Evolutionary conservation across 2,888 invertebrate species (phyloP).

Genomic region (Cerceris ruficornis): DNA sequence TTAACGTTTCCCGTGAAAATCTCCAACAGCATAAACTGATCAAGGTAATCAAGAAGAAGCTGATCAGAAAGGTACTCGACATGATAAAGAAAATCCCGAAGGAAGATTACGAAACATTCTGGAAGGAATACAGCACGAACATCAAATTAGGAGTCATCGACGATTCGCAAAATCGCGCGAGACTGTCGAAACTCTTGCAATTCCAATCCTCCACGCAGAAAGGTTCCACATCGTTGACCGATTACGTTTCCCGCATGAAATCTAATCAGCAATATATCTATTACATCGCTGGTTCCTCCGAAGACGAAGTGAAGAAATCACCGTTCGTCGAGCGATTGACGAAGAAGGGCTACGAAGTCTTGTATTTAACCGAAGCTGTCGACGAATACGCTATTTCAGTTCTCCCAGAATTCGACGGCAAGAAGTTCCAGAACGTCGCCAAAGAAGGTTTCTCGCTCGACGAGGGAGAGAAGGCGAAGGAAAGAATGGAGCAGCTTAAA

Average conservation of each 20-base stretch:
- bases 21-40: conserved; percentile 99
- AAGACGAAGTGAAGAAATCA: conserved; percentile 93
- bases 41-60: conserved; percentile 99
- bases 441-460: conserved; percentile 97
- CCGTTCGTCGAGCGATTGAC: conserved; percentile 98
- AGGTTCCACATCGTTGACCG: conserved; percentile 88
- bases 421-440: conserved; percentile 99
- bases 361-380: conserved; percentile 97
- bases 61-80: conserved; percentile 97
- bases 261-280: conserved; percentile 96
- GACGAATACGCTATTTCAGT: conserved; percentile 99
- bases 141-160: conserved; percentile 98
- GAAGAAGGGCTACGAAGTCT: conserved; percentile 96
- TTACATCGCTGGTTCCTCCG: conserved; percentile 96
- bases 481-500: conserved; percentile 89
- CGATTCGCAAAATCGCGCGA: conserved; percentile 97
- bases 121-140: conserved; percentile 99
- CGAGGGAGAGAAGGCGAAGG: conserved; percentile 86
- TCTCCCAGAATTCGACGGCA: conserved; percentile 98
- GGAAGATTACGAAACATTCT: conserved; percentile 95
- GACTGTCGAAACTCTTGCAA: conserved; percentile 95
- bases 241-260: conserved; percentile 98
- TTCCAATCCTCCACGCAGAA: conserved; percentile 92
- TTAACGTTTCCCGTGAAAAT: conserved; percentile 99
- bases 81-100: conserved; percentile 98